Conservation (phyloP, 2,797 vertebrate species). For the Liparis tanakae region DNA sequence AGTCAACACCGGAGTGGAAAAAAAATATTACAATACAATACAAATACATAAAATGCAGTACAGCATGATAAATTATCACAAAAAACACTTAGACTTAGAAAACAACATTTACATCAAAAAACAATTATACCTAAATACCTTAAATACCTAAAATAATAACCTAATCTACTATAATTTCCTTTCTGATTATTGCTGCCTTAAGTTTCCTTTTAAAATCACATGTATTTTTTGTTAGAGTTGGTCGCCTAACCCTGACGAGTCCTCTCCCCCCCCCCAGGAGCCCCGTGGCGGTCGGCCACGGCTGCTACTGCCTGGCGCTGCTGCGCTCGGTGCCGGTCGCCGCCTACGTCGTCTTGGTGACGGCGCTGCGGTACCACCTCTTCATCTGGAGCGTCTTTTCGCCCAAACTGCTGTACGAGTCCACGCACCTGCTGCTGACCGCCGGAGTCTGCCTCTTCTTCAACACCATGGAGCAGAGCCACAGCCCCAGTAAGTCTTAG, state of each 20-base stretch:
- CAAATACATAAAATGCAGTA: no score
- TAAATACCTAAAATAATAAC: no score
- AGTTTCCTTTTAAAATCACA: no score
- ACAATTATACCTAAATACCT: no score
- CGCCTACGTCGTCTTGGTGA: conserved; percentile 89
- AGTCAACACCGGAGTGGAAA: no score
- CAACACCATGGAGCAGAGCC: conserved; percentile 87
- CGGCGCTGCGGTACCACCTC: conserved; percentile 91
- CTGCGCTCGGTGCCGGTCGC: conserved; percentile 88
- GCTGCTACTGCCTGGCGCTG: conserved; percentile 92
- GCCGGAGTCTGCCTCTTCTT: conserved; percentile 87
- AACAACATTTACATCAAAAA: no score
- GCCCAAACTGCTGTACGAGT: conserved; percentile 95
- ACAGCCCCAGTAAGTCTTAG: conserved; percentile 49
- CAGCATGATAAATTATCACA: no score
- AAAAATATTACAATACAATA: no score
- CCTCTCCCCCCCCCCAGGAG: conserved; percentile 77
- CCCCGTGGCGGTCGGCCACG: conserved; percentile 84
- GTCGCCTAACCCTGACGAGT: conserved; percentile 33
- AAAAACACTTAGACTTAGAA: no score
- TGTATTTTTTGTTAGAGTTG: no score
- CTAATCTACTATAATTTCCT: no score
- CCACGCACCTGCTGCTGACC: conserved; percentile 88
- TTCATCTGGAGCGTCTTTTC: conserved; percentile 99
- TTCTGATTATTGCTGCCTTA: no score